Percentiles rank a stretch among this genome's conserved stretches.
These are phyloP conservation scores for Cassiopea xamachana DNA, from an alignment of 30 jellyfish, hydroid and myxozoan genomes.

Conservation along the genomic window DNA sequence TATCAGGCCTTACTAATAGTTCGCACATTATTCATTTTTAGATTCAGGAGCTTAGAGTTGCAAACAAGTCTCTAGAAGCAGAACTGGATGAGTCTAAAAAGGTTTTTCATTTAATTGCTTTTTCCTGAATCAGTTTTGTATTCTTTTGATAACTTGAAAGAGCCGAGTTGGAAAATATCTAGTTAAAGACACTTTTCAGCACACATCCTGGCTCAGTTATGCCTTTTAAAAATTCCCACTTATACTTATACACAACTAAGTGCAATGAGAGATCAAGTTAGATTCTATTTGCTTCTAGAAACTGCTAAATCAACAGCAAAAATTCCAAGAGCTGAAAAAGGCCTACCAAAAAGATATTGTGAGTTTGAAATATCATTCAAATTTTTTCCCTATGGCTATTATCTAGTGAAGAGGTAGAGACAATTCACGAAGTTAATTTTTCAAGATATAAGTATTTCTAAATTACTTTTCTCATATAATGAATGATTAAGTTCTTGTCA, in stretches of 20 bases:
- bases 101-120: conserved; percentile 2
- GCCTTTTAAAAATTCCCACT: no score
- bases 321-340: conserved; percentile 77
- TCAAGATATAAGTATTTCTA: no score
- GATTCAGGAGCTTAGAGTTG: conserved; percentile 71
- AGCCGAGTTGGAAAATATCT: no score
- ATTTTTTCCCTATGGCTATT: background rate
- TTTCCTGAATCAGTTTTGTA: background rate
- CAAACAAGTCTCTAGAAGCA: conserved; percentile 78
- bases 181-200: no score
- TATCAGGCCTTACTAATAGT: background rate
- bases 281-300: conserved; percentile 37
- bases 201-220: no score
- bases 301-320: conserved; percentile 77
- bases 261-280: background rate
- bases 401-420: no score
- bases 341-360: conserved; percentile 85
- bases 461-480: no score
- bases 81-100: conserved; percentile 77
- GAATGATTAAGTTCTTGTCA: no score
- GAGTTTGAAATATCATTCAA: background rate
- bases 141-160: no score
- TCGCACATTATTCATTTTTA: background rate
- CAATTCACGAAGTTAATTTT: no score
- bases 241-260: no score